phyloP scores from a whole-genome alignment of 2,113 vertebrate species.

The Neomonachus schauinslandi region DNA sequence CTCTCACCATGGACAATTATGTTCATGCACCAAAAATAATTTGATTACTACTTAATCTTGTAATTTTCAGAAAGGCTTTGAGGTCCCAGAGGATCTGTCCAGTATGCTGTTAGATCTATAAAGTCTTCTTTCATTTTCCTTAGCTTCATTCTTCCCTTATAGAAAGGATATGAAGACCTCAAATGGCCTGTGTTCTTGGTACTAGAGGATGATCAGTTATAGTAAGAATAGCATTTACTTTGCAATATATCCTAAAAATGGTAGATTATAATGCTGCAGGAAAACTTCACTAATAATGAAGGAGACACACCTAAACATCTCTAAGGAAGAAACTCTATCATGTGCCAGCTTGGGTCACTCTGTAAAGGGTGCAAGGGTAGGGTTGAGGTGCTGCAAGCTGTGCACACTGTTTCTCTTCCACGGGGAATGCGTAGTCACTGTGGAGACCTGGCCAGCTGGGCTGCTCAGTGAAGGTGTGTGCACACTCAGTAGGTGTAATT shows the following conservation, averaged over 20 bases:
- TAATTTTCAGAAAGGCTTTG: conserved; percentile 54
- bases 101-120: conserved; percentile 20
- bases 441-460: not conserved
- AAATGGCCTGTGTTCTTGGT: not conserved
- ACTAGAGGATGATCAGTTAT: conserved; percentile 3
- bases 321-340: conserved; percentile 3
- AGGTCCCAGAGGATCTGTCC: not conserved
- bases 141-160: not conserved
- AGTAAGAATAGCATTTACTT: not conserved
- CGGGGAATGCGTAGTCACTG: not conserved
- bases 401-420: not conserved
- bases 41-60: conserved; percentile 40
- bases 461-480: not conserved
- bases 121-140: conserved; percentile 23
- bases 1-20: not conserved
- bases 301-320: conserved; percentile 9
- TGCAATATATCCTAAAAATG: conserved; percentile 6
- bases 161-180: not conserved
- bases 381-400: not conserved
- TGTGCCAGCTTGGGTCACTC: not conserved
- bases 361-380: not conserved
- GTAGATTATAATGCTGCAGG: not conserved
- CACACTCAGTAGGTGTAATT: not conserved
- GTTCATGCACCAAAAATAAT: conserved; percentile 46
- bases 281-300: conserved; percentile 51